A percentile compares a stretch with the other conserved stretches of the same genome.
Evolutionary conservation across 2,888 invertebrate genomes (phyloP).

Genomic region (Noctuana brunneofusca): DNA sequence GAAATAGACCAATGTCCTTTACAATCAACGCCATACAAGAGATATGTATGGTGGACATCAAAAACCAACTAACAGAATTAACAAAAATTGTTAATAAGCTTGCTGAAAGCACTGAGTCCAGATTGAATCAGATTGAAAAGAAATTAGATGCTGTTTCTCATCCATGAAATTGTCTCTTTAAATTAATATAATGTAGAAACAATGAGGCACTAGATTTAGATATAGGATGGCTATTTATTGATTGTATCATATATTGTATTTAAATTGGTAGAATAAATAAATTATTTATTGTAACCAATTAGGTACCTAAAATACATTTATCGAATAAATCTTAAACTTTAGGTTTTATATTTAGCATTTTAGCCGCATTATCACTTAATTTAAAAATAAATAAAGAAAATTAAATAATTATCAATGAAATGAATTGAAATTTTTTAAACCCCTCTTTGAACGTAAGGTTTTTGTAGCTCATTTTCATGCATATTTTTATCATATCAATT

Average conservation of each 20-base stretch:
- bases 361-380: too few relatives aligned
- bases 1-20: conserved; percentile 62
- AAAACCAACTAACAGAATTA: conserved; percentile 67
- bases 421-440: too few relatives aligned
- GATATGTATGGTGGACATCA: conserved; percentile 76
- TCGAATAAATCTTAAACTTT: not conserved
- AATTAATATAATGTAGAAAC: not conserved
- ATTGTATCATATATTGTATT: conserved; percentile 17
- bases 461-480: not conserved
- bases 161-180: conserved; percentile 43
- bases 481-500: not conserved
- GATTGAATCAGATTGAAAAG: conserved; percentile 59
- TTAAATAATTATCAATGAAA: too few relatives aligned
- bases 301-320: not conserved
- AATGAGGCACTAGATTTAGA: not conserved
- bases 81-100: conserved; percentile 70
- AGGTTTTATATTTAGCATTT: not conserved
- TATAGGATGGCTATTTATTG: not conserved
- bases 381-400: too few relatives aligned
- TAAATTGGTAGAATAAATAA: not conserved
- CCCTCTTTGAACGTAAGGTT: not conserved
- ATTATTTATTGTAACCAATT: not conserved
- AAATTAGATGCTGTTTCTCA: conserved; percentile 56
- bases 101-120: conserved; percentile 60
- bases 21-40: conserved; percentile 74